Conservation (phyloP, 2,888 invertebrate species). For the Pterostichus madidus region DNA sequence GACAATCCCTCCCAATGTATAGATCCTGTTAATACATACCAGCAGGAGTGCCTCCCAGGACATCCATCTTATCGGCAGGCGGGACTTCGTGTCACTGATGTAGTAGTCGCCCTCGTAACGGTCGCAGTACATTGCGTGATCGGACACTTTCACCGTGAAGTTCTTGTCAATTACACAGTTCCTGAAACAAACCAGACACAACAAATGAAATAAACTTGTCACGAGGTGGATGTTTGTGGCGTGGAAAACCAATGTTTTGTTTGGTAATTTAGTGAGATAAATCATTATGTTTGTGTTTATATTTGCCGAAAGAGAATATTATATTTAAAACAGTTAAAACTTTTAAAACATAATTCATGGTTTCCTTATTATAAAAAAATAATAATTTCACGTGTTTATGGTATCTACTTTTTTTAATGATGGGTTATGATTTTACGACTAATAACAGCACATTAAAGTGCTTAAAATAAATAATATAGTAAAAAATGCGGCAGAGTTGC, state of each 20-base stretch:
- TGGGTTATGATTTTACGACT: too few relatives aligned
- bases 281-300: neutral
- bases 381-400: too few relatives aligned
- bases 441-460: too few relatives aligned
- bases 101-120: constrained; percentile 91
- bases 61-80: constrained; percentile 95
- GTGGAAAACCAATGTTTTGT: constrained; percentile 6
- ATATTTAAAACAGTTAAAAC: too few relatives aligned
- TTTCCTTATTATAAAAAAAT: too few relatives aligned
- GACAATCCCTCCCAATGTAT: neutral
- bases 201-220: constrained; percentile 39
- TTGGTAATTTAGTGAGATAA: neutral
- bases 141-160: constrained; percentile 88
- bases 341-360: too few relatives aligned
- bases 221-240: neutral
- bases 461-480: too few relatives aligned
- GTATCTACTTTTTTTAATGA: too few relatives aligned
- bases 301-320: too few relatives aligned
- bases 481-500: too few relatives aligned
- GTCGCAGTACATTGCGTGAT: constrained; percentile 92
- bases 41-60: constrained; percentile 92
- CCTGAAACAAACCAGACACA: constrained; percentile 77
- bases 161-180: constrained; percentile 92
- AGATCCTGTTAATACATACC: constrained; percentile 78
- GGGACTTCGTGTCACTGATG: constrained; percentile 88